These are phyloP conservation scores for Coenonympha glycerion DNA, from an alignment of 2,888 invertebrate genomes.

Conservation along the genomic window DNA sequence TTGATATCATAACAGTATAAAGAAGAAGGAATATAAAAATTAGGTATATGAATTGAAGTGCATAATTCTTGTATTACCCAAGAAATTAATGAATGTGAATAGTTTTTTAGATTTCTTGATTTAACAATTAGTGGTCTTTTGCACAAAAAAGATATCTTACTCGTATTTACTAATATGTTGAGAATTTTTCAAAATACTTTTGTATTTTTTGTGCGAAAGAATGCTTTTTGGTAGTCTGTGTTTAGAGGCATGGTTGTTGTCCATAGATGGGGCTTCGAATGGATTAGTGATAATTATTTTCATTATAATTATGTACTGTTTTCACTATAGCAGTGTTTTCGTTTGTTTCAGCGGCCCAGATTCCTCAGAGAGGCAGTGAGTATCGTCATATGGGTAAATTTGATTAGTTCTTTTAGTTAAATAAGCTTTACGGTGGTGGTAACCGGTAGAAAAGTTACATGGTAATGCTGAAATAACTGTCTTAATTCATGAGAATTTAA, in stretches of 20 bases:
- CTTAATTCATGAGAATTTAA: neutral
- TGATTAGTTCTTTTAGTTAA: constrained; percentile 10
- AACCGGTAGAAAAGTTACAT: neutral
- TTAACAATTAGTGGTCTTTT: constrained; percentile 27
- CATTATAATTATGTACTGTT: constrained; percentile 4
- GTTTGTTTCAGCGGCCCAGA: constrained; percentile 89
- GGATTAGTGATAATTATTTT: constrained; percentile 17
- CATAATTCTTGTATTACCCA: constrained; percentile 18
- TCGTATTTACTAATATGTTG: no score
- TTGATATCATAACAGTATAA: constrained; percentile 1
- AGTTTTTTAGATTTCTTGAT: constrained; percentile 24
- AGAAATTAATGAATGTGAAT: constrained; percentile 25
- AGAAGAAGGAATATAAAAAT: neutral
- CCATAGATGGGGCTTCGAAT: constrained; percentile 45
- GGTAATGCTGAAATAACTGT: neutral
- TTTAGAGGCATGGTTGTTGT: constrained; percentile 72
- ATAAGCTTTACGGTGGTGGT: constrained; percentile 1
- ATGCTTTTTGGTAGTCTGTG: constrained; percentile 43
- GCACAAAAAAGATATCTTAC: constrained; percentile 1
- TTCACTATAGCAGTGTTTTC: constrained; percentile 40
- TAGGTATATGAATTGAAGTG: neutral
- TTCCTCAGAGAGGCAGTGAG: constrained; percentile 92
- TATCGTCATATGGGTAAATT: constrained; percentile 46
- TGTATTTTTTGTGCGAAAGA: constrained; percentile 38
- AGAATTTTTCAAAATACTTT: neutral